Evolutionary conservation across 2,888 invertebrate genomes (phyloP), one percentile per base, ranked within the genome.

Genomic region (Rambutsinella grinnellia): DNA sequence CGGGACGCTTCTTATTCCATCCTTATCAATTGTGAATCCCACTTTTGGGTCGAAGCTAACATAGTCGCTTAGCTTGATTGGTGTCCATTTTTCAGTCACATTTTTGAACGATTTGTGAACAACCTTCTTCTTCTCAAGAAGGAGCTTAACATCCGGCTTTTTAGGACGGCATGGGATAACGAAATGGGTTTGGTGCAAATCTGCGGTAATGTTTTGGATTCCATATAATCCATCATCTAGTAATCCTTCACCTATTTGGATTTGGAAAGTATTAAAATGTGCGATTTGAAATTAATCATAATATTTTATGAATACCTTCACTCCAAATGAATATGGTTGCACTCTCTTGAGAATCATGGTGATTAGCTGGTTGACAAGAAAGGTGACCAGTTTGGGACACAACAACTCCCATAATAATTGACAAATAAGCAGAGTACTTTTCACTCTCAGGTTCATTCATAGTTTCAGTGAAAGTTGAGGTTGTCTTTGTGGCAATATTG

Each of bases 231-330:
- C 2, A 66, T n/a, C n/a, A n/a, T n/a, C 46, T 36, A 26, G 6
- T 1, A 53, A 21, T n/a, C 21, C 46, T n/a, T n/a, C 3, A 21
- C 44, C 46, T 13, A 27, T 56, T 13, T 13, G 44, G 8, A 36
- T 60, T 5, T 19, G 5, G 21, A 19, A 36, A 19, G 17, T 26
- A 23, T 15, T n/a, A 24, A 47, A 46, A 47, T 47, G 13, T 23
- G n/a, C 2, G 3, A 3, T 61, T 47, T 17, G 6, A 47, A 24
- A 61, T 23, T 3, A 23, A 56, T 10, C n/a, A 23, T 13, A 6
- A 56, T 56, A 56, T 13, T 27, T 47, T 47, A 47, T 5, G 23
- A 54, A 54, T 56, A 66, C 56, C 46, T 66, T 66, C 66, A 8
- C 19, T 21, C 28, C 17, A 66, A n/a, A 66, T 46, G 27, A 56